phyloP scores from a whole-genome alignment of 35 echinoderm and acorn worm species.

The Lytechinus pictus region DNA sequence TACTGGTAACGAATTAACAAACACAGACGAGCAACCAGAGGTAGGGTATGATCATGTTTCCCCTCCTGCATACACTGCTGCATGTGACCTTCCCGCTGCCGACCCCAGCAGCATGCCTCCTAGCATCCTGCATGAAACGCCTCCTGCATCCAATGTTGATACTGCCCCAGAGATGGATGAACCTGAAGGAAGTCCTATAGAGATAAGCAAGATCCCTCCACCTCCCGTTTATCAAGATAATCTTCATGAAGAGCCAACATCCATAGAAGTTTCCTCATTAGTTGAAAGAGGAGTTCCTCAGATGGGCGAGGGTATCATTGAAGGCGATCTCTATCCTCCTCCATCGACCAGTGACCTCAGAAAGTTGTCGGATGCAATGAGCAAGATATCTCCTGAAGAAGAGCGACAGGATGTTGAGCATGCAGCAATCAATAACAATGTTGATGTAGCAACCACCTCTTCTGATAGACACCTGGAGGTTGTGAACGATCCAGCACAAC shows the following conservation, averaged over 20 bases:
- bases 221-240: conserved; percentile 9
- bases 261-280: not conserved
- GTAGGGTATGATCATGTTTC: conserved; percentile 5
- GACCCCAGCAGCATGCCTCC: not conserved
- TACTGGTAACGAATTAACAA: not conserved
- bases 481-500: not conserved
- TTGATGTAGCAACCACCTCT: not conserved
- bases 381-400: not conserved
- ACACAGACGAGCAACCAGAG: not conserved
- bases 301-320: not conserved
- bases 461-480: not conserved
- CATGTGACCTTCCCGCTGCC: not conserved
- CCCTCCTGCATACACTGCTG: not conserved
- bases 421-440: not conserved
- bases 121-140: not conserved
- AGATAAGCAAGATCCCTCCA: not conserved
- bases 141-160: not conserved
- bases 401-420: not conserved
- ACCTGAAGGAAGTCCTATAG: not conserved
- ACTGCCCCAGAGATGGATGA: not conserved
- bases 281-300: not conserved
- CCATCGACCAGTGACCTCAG: not conserved
- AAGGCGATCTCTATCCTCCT: not conserved
- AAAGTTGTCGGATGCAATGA: not conserved
- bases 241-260: not conserved